Conservation (phyloP, 1,140 invertebrate species). For the Temnothorax longispinosus region DNA sequence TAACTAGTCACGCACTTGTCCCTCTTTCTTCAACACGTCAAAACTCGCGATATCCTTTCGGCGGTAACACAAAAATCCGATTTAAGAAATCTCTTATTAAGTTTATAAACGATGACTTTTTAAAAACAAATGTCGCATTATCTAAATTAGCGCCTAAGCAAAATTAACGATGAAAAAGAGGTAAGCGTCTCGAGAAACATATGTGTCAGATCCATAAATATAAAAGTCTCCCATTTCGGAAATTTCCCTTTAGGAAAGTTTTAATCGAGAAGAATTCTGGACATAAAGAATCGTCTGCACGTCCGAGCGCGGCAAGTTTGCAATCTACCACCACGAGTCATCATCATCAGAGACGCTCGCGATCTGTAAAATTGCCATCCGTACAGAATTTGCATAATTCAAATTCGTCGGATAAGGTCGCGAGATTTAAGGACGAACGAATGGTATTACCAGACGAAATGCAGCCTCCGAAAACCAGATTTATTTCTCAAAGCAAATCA, state of each 20-base stretch:
- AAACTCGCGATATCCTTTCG: constrained; percentile 37
- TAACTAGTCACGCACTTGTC: constrained; percentile 43
- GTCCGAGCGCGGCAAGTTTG: constrained; percentile 28
- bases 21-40: constrained; percentile 38
- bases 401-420: background rate
- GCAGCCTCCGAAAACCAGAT: constrained; percentile 69
- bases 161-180: constrained; percentile 68
- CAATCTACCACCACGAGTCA: background rate
- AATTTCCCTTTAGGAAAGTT: constrained; percentile 52
- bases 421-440: background rate
- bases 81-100: constrained; percentile 35
- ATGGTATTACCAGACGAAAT: background rate
- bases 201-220: background rate
- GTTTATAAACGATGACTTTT: constrained; percentile 38
- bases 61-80: constrained; percentile 54
- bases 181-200: constrained; percentile 8
- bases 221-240: background rate
- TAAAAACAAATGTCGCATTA: constrained; percentile 24
- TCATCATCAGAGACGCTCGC: background rate
- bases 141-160: background rate
- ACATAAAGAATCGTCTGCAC: constrained; percentile 18
- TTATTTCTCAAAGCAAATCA: constrained; percentile 62
- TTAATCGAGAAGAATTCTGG: constrained; percentile 33
- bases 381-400: constrained; percentile 13
- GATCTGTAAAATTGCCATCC: constrained; percentile 29